Conservation (phyloP, 2,797 vertebrate species). For the Acropternis orthonyx region DNA sequence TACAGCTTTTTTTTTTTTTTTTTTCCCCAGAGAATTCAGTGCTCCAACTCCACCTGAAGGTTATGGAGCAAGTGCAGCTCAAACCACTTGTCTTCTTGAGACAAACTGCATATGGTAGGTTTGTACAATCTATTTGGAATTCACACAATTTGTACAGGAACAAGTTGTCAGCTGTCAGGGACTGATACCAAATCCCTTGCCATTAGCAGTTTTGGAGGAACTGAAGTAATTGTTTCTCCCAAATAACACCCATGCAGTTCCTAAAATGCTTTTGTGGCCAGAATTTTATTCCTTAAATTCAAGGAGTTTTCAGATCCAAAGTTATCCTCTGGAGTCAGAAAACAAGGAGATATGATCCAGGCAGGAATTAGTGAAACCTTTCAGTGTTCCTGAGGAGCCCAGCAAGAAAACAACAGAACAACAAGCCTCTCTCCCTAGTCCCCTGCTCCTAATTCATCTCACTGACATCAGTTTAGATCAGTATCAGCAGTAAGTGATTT, state of each 20-base stretch:
- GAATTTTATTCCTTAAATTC: background rate
- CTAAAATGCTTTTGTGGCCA: background rate
- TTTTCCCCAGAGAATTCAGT: background rate
- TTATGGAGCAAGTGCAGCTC: background rate
- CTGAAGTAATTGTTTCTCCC: background rate
- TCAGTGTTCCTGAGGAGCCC: background rate
- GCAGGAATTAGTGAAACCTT: background rate
- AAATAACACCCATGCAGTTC: background rate
- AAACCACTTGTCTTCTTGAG: background rate
- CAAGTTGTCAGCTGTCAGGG: background rate
- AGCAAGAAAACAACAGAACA: slow-evolving; percentile 7
- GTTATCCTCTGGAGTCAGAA: background rate
- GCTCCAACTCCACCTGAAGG: background rate
- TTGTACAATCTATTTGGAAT: background rate
- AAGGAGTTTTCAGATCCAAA: background rate
- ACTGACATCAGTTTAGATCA: slow-evolving; percentile 48
- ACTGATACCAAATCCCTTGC: slow-evolving; percentile 2
- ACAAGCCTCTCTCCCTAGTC: background rate
- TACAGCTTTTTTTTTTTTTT: background rate
- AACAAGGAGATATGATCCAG: background rate
- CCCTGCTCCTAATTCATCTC: slow-evolving; percentile 31
- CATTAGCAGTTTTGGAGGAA: background rate
- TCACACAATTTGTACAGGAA: background rate
- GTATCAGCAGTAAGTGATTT: slow-evolving; percentile 49
- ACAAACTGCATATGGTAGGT: background rate